phyloP scores from a whole-genome alignment of 2,888 invertebrate species.

The Monoplex corrugatus region DNA sequence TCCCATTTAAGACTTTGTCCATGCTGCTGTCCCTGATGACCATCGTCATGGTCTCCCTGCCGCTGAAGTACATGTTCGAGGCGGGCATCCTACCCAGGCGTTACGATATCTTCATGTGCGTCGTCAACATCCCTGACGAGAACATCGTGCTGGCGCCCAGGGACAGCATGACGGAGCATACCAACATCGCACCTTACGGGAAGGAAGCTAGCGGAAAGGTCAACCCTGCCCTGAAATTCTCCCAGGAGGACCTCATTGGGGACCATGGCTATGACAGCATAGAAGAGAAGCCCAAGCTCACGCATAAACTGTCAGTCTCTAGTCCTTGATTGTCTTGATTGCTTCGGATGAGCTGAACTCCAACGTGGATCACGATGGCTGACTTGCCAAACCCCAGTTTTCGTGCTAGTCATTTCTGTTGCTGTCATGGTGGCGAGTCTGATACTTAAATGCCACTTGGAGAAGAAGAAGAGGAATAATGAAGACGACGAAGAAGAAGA shows the following conservation, averaged over 20 bases:
- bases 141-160: slow-evolving; percentile 75
- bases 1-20: slow-evolving; percentile 97
- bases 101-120: slow-evolving; percentile 89
- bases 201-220: slow-evolving; percentile 74
- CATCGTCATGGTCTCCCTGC: slow-evolving; percentile 76
- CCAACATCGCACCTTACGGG: slow-evolving; percentile 71
- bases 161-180: slow-evolving; percentile 73
- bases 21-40: slow-evolving; percentile 87
- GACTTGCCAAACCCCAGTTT: not conserved
- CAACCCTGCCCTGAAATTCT: slow-evolving; percentile 80
- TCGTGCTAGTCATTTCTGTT: not conserved
- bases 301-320: slow-evolving; percentile 45
- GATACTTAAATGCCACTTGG: not conserved
- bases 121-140: slow-evolving; percentile 98
- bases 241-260: slow-evolving; percentile 73
- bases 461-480: not conserved
- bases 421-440: not conserved
- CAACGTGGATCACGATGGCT: not conserved
- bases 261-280: slow-evolving; percentile 36
- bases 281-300: slow-evolving; percentile 48
- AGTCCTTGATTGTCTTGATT: not conserved
- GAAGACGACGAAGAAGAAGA: not conserved
- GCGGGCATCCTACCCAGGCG: slow-evolving; percentile 91
- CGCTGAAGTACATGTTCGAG: slow-evolving; percentile 90
- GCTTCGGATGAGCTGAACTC: not conserved